Conservation (phyloP, 2,888 invertebrate species). For the Lacanobia wlatinum region DNA sequence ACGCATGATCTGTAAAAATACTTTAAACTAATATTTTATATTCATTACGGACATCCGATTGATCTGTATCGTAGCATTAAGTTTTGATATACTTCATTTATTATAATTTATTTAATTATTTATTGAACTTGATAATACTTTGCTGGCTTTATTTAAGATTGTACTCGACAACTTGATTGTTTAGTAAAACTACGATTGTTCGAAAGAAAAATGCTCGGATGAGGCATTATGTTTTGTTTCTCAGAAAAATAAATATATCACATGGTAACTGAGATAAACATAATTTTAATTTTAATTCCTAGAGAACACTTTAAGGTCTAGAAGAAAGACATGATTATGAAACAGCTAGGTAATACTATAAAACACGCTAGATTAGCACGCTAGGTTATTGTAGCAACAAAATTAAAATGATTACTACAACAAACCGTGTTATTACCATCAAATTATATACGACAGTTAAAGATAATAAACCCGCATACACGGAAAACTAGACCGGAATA, state of each 20-base stretch:
- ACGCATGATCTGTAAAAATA: background rate
- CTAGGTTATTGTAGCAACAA: background rate
- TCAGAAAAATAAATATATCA: background rate
- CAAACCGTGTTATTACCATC: slow-evolving; percentile 13
- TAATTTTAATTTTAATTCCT: no score
- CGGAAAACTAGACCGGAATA: slow-evolving; percentile 16
- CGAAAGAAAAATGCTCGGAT: background rate
- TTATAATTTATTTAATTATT: background rate
- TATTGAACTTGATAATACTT: background rate
- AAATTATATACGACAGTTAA: slow-evolving; percentile 40
- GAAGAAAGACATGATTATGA: background rate
- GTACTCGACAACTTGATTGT: no score
- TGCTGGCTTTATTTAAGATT: no score
- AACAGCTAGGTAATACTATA: background rate
- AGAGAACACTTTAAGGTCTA: background rate
- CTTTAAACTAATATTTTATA: background rate
- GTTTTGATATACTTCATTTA: background rate
- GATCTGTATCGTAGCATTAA: slow-evolving; percentile 14
- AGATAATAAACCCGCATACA: slow-evolving; percentile 9
- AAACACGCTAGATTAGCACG: background rate
- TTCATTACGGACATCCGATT: background rate
- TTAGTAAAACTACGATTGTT: no score
- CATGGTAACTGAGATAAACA: no score
- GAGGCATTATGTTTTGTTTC: background rate
- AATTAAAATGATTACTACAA: slow-evolving; percentile 18